Percentiles rank a stretch among this genome's conserved stretches.
phyloP scores from a whole-genome alignment of 2,797 vertebrate species.

The Chanos chanos region DNA sequence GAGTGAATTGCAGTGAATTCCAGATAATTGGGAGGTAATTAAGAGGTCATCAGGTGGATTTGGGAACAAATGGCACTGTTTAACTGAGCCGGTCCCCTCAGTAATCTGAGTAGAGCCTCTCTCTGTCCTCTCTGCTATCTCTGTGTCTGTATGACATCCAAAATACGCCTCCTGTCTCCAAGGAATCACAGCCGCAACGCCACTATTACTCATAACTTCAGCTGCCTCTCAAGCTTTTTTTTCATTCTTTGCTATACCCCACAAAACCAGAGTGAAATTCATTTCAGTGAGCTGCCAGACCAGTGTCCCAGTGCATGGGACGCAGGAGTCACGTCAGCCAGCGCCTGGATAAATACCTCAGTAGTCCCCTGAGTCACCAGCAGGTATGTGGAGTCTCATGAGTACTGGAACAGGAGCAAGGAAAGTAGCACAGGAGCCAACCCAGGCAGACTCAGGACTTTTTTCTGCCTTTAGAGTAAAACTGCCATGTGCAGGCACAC shows the following conservation, averaged over 20 bases:
- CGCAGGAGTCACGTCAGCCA: slow-evolving; percentile 16
- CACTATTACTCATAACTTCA: slow-evolving; percentile 46
- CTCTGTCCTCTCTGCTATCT: slow-evolving; percentile 64
- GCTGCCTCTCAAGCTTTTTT: slow-evolving; percentile 26
- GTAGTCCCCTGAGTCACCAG: slow-evolving; percentile 11
- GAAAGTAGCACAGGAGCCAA: slow-evolving; percentile 7
- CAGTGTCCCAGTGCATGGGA: slow-evolving; percentile 12
- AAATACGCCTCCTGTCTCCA: slow-evolving; percentile 46
- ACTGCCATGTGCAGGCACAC: background rate
- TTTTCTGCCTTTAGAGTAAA: slow-evolving; percentile 13
- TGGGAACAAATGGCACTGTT: slow-evolving; percentile 80
- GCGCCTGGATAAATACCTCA: slow-evolving; percentile 26
- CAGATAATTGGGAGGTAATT: slow-evolving; percentile 89
- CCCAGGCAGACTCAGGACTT: background rate
- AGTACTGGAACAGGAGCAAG: background rate
- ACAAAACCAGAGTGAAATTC: slow-evolving; percentile 12
- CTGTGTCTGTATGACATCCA: slow-evolving; percentile 50
- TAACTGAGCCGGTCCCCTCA: slow-evolving; percentile 79
- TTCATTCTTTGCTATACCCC: slow-evolving; percentile 9
- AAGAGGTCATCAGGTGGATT: slow-evolving; percentile 82
- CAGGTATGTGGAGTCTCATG: slow-evolving; percentile 3
- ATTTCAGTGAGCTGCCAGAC: slow-evolving; percentile 8
- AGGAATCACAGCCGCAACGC: slow-evolving; percentile 29
- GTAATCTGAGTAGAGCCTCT: slow-evolving; percentile 71
- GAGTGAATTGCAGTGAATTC: slow-evolving; percentile 70